Conservation (phyloP, 1,140 invertebrate species). For the Drosophila nigrodunni region DNA sequence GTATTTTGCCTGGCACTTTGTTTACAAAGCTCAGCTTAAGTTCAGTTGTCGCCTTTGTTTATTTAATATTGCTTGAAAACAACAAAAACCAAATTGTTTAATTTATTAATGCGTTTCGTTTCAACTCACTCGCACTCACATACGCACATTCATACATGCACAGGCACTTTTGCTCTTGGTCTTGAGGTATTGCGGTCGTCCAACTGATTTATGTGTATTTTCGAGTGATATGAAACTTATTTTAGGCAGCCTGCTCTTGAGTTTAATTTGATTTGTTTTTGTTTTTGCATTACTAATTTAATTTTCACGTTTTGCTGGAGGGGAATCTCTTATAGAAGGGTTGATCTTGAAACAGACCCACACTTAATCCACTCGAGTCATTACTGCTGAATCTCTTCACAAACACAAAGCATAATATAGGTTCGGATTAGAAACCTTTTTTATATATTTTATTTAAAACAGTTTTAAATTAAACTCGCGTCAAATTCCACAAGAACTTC, state of each 20-base stretch:
- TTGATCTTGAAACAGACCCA: conserved; percentile 22
- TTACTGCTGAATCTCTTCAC: conserved; percentile 15
- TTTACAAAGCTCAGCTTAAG: conserved; percentile 58
- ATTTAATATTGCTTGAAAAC: conserved; percentile 29
- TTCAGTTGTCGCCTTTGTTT: conserved; percentile 61
- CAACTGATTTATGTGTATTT: conserved; percentile 56
- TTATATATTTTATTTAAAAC: neutral
- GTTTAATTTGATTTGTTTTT: conserved; percentile 23
- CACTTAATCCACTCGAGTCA: neutral
- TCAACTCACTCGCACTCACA: conserved; percentile 30
- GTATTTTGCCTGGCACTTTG: conserved; percentile 51
- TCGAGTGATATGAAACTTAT: conserved; percentile 47
- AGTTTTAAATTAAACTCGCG: neutral
- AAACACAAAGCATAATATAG: neutral
- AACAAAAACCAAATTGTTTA: conserved; percentile 58
- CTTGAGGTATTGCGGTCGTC: conserved; percentile 32
- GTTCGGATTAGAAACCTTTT: neutral
- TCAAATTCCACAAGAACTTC: conserved; percentile 50
- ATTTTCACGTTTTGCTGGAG: conserved; percentile 45
- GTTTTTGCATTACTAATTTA: conserved; percentile 44
- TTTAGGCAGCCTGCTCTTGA: conserved; percentile 17
- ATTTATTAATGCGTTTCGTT: conserved; percentile 64
- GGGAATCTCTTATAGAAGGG: neutral
- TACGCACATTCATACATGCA: conserved; percentile 13
- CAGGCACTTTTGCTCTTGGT: neutral